A percentile compares a stretch with the other conserved stretches of the same genome.
Evolutionary conservation across 2,113 vertebrate species (phyloP).

Genomic region (Corythornis vintsioides): DNA sequence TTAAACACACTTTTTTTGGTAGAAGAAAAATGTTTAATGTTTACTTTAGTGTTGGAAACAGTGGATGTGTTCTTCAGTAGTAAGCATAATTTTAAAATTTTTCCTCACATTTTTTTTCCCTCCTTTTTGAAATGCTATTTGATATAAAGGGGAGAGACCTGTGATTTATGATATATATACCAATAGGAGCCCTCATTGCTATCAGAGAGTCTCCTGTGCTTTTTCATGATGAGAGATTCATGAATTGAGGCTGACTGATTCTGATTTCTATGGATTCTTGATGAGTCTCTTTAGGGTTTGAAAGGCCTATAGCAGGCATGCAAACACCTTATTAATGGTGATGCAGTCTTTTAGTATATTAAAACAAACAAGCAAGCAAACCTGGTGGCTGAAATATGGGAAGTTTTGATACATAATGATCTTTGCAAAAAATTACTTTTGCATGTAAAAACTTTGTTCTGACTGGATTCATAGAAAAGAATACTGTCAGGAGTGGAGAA

Average conservation of each 20-base stretch:
- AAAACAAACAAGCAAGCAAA: background rate
- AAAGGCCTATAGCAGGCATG: background rate
- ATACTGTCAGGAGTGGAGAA: background rate
- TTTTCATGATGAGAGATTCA: constrained; percentile 36
- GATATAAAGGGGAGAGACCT: background rate
- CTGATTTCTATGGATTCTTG: background rate
- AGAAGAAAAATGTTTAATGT: constrained; percentile 62
- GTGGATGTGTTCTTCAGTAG: constrained; percentile 49
- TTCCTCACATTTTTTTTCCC: constrained; percentile 25
- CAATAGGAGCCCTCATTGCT: constrained; percentile 3
- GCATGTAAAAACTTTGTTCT: background rate
- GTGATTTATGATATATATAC: constrained; percentile 16
- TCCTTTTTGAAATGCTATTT: constrained; percentile 17
- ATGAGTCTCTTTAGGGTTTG: constrained; percentile 1
- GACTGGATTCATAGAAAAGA: background rate
- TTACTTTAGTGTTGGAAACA: constrained; percentile 67
- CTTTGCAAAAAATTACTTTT: background rate
- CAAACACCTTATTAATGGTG: background rate
- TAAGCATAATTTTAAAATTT: constrained; percentile 46
- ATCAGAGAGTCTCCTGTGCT: constrained; percentile 3
- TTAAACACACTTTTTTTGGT: constrained; percentile 39
- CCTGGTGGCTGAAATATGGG: background rate
- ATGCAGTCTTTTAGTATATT: background rate
- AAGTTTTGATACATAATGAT: background rate
- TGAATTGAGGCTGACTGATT: constrained; percentile 12